Evolutionary conservation across 2,888 invertebrate genomes (phyloP).

Genomic region (Scelioninae gen. 2): DNA sequence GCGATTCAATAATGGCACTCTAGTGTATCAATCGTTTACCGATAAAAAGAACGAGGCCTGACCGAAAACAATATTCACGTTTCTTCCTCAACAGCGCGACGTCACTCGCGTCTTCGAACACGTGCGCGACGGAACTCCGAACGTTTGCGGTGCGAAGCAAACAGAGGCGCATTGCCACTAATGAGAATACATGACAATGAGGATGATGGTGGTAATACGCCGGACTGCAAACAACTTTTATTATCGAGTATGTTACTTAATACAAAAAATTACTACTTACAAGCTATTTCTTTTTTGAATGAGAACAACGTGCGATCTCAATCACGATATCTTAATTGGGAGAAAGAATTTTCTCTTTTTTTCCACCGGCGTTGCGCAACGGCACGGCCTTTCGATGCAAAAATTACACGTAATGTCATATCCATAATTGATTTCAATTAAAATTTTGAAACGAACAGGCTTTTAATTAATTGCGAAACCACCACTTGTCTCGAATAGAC

Average conservation of each 20-base stretch:
- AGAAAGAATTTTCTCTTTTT: conserved; percentile 26
- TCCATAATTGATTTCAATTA: conserved; percentile 45
- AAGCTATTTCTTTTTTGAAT: conserved; percentile 31
- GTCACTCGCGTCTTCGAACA: conserved; percentile 31
- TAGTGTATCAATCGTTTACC: conserved; percentile 15
- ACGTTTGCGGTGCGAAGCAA: conserved; percentile 30
- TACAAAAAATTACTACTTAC: conserved; percentile 37
- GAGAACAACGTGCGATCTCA: conserved; percentile 39
- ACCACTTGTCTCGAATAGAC: conserved; percentile 19
- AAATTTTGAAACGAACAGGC: conserved; percentile 16
- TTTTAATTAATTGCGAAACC: conserved; percentile 40
- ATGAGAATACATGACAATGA: conserved; percentile 45
- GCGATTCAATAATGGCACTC: background rate
- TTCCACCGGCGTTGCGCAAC: conserved; percentile 27
- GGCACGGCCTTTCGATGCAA: conserved; percentile 18
- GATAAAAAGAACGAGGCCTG: conserved; percentile 13
- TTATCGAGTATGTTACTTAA: conserved; percentile 17
- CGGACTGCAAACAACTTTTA: conserved; percentile 19
- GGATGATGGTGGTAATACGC: conserved; percentile 29
- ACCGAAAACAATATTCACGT: conserved; percentile 16
- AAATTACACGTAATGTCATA: conserved; percentile 34
- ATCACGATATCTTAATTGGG: conserved; percentile 41
- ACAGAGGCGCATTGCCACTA: conserved; percentile 22
- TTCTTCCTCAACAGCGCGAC: conserved; percentile 21
- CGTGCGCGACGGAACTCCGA: conserved; percentile 37